Conservation (phyloP, 92 coral and sea anemone genomes). For the Parazoanthus atlanticus region DNA sequence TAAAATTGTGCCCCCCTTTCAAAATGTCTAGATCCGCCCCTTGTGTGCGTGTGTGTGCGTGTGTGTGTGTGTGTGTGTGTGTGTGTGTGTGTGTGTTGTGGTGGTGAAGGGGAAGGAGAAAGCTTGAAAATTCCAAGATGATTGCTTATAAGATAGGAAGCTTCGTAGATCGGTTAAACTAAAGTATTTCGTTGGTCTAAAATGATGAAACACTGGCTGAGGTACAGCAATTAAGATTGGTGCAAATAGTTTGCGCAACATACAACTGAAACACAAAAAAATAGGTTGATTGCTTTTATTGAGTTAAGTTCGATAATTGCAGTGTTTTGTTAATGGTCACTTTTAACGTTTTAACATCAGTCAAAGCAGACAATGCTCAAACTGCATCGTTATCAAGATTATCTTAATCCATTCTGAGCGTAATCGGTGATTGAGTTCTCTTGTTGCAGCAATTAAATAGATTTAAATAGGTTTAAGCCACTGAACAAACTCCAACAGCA, state of each 20-base stretch:
- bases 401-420: not conserved
- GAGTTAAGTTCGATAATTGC: not conserved
- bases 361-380: not conserved
- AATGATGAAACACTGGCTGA: too few species aligned
- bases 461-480: conserved; percentile 16
- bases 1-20: too few species aligned
- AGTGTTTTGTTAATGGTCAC: not conserved
- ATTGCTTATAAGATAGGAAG: too few species aligned
- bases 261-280: too few species aligned
- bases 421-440: not conserved
- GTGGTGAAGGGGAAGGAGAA: too few species aligned
- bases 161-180: too few species aligned
- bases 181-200: not conserved
- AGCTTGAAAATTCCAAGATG: too few species aligned
- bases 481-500: not conserved
- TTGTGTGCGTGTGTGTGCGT: too few species aligned
- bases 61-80: too few species aligned
- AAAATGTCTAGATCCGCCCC: too few species aligned
- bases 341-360: too few species aligned
- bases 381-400: not conserved
- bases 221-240: not conserved
- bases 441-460: not conserved
- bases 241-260: not conserved
- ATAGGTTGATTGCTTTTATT: not conserved
- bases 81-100: too few species aligned